These are phyloP conservation scores for Calliopsis andreniformis DNA, from an alignment of 1,140 invertebrate species.

Conservation along the genomic window DNA sequence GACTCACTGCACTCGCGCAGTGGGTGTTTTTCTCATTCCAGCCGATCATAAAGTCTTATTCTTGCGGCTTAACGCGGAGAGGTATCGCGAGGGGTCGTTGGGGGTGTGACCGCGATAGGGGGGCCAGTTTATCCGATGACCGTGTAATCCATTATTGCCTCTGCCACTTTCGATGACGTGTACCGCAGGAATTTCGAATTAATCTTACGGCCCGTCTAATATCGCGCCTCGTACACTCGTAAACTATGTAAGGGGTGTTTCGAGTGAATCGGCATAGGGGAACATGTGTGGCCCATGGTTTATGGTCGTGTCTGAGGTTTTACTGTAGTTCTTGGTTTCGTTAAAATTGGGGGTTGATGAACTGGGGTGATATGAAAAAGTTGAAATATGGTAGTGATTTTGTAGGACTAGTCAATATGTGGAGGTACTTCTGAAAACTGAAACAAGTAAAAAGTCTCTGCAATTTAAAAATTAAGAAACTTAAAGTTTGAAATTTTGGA, in stretches of 20 bases:
- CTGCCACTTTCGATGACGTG: conserved; percentile 64
- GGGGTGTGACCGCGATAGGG: background rate
- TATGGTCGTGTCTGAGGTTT: no score
- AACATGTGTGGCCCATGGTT: no score
- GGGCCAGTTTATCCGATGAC: conserved; percentile 59
- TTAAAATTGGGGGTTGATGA: no score
- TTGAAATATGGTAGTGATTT: no score
- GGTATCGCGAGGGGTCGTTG: conserved; percentile 12
- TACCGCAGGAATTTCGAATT: conserved; percentile 58
- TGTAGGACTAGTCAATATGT: no score
- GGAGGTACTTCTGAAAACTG: no score
- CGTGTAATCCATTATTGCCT: conserved; percentile 73
- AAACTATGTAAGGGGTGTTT: background rate
- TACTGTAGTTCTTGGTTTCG: no score
- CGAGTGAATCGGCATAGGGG: no score
- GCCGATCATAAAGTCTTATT: conserved; percentile 73
- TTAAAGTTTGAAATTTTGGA: no score
- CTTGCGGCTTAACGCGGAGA: conserved; percentile 66
- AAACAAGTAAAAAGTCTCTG: no score
- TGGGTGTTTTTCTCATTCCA: conserved; percentile 63
- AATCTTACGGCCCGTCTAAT: conserved; percentile 49
- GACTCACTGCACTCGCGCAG: conserved; percentile 49
- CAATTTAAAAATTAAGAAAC: no score
- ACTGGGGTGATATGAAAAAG: no score
- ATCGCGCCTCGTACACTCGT: conserved; percentile 42